Percentiles rank a stretch among this genome's conserved stretches.
Conservation (phyloP, 2,113 vertebrate species). For the Indicator indicator region DNA sequence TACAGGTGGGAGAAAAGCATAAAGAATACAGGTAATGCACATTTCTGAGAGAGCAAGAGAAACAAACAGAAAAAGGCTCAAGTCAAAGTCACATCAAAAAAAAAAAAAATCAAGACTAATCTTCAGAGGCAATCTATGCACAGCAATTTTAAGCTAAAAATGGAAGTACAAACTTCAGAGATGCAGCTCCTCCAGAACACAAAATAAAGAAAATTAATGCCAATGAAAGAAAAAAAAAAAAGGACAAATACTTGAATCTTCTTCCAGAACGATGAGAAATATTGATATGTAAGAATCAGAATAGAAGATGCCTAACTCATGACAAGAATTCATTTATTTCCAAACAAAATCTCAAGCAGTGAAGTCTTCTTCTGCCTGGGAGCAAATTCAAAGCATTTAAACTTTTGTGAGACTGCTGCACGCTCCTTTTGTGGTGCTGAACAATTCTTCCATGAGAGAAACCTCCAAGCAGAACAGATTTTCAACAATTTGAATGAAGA, state of each 20-base stretch:
- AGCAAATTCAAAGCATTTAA: not conserved
- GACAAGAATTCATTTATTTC: slow-evolving; percentile 26
- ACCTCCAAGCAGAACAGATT: not conserved
- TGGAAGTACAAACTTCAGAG: slow-evolving; percentile 35
- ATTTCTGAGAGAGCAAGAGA: slow-evolving; percentile 44
- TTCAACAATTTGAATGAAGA: not conserved
- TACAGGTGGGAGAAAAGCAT: slow-evolving; percentile 28
- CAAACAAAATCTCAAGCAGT: slow-evolving; percentile 29
- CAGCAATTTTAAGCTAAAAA: not conserved
- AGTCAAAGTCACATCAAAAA: slow-evolving; percentile 37
- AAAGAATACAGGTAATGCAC: slow-evolving; percentile 58
- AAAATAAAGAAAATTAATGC: slow-evolving; percentile 37
- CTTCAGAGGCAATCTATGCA: slow-evolving; percentile 26
- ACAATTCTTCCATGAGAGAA: not conserved
- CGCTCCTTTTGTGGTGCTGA: not conserved
- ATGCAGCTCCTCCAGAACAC: slow-evolving; percentile 24
- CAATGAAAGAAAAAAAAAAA: not conserved
- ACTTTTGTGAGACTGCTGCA: not conserved
- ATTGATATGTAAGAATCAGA: not conserved
- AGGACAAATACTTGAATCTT: not conserved
- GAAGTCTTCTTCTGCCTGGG: not conserved
- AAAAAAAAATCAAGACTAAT: slow-evolving; percentile 20
- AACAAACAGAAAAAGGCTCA: slow-evolving; percentile 42
- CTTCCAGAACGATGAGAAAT: not conserved
- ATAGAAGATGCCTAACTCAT: not conserved